Conservation (phyloP, 2,888 invertebrate genomes). For the Scelioninae gen. 1 region DNA sequence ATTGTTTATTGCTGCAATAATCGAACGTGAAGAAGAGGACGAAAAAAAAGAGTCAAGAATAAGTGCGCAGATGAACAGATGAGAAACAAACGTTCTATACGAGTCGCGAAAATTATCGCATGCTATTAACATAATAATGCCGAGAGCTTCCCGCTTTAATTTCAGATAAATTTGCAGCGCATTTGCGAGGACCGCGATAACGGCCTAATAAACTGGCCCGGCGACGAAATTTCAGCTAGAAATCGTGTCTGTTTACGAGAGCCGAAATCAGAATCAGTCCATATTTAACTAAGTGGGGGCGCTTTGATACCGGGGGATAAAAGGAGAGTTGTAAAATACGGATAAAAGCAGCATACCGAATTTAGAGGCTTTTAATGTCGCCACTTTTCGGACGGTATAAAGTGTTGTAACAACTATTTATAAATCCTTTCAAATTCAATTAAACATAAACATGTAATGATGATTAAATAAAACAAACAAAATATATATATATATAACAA, state of each 20-base stretch:
- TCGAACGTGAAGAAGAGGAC: conserved; percentile 20
- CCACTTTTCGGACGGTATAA: conserved; percentile 21
- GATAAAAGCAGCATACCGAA: conserved; percentile 66
- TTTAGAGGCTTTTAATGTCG: conserved; percentile 36
- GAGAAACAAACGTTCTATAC: conserved; percentile 6
- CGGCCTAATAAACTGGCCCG: conserved; percentile 45
- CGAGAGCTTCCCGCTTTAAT: conserved; percentile 25
- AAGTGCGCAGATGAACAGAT: not conserved
- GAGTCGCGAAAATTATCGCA: conserved; percentile 37
- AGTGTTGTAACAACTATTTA: conserved; percentile 27
- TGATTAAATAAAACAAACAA: no score
- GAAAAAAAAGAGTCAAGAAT: not conserved
- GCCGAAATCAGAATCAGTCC: conserved; percentile 26
- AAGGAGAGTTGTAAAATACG: conserved; percentile 58
- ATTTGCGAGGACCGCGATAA: conserved; percentile 24
- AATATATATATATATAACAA: no score
- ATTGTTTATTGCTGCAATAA: conserved; percentile 47
- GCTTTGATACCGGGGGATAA: conserved; percentile 47
- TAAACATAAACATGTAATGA: no score
- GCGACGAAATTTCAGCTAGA: conserved; percentile 44
- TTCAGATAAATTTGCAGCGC: conserved; percentile 30
- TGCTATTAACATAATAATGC: conserved; percentile 47
- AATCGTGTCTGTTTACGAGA: conserved; percentile 26
- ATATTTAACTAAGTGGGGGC: conserved; percentile 52
- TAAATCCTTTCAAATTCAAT: not conserved